A percentile compares a stretch with the other conserved stretches of the same genome.
Conservation (phyloP, 2,888 invertebrate species). For the Sphecodes monilicornis region DNA sequence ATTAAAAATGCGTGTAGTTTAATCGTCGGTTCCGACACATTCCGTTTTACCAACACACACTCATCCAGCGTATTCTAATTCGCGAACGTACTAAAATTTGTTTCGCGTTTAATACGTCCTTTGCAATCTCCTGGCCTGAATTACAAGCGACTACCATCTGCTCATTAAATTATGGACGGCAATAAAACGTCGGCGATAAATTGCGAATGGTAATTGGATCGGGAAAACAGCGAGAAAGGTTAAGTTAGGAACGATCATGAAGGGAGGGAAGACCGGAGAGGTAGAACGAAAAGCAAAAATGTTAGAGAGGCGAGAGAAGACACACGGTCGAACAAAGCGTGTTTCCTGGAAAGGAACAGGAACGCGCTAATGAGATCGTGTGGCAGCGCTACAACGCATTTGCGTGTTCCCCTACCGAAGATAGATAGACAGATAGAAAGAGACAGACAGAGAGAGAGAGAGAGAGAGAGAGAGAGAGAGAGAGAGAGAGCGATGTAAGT, state of each 20-base stretch:
- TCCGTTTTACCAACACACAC: too few species aligned
- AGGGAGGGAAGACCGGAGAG: background rate
- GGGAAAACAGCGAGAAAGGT: constrained; percentile 5
- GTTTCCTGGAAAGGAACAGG: constrained; percentile 31
- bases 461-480: background rate
- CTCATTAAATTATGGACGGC: background rate
- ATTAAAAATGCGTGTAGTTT: background rate
- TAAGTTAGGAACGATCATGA: background rate
- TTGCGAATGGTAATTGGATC: background rate
- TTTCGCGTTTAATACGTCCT: background rate
- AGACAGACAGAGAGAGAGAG: background rate
- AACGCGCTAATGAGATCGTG: constrained; percentile 41
- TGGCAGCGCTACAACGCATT: constrained; percentile 30
- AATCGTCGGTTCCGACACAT: background rate
- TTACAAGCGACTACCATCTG: background rate
- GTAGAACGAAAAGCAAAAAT: background rate
- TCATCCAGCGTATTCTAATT: background rate
- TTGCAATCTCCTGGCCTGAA: background rate
- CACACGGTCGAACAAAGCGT: background rate
- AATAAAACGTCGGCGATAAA: constrained; percentile 4
- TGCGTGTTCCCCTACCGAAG: constrained; percentile 23
- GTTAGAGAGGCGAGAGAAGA: background rate
- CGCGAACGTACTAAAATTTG: background rate
- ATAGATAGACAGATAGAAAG: background rate
- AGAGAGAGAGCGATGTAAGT: constrained; percentile 31